phyloP scores from a whole-genome alignment of 30 jellyfish, hydroid and myxozoan species.

The Turritopsis rubra region DNA sequence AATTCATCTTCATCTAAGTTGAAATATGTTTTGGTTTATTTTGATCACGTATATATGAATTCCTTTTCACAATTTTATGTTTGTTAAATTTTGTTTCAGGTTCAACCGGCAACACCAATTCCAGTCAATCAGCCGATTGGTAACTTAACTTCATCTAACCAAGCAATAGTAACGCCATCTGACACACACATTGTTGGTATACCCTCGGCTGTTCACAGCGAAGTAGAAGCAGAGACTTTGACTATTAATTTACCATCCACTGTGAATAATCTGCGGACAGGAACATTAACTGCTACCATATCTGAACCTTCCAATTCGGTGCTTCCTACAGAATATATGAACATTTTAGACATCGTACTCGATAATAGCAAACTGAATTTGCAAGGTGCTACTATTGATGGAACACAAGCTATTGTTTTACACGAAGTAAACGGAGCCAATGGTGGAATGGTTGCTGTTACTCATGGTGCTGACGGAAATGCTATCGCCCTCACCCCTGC shows the following conservation, averaged over 20 bases:
- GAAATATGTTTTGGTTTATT: no score
- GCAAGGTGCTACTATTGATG: background rate
- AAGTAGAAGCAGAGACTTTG: conserved; percentile 1
- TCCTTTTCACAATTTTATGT: background rate
- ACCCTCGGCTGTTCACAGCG: background rate
- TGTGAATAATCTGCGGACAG: conserved; percentile 10
- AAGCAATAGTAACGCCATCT: background rate
- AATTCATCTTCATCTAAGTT: background rate
- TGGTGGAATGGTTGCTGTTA: conserved; percentile 20
- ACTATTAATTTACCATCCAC: background rate
- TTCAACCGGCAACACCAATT: background rate
- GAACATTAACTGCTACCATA: background rate
- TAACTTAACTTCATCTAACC: background rate
- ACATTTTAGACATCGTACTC: conserved; percentile 18
- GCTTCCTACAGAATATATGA: conserved; percentile 21
- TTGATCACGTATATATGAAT: no score
- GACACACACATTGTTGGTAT: background rate
- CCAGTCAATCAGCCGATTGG: background rate
- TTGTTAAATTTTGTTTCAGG: background rate
- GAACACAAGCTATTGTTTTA: conserved; percentile 13
- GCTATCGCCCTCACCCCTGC: conserved; percentile 20
- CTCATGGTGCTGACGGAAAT: conserved; percentile 6
- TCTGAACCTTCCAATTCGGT: conserved; percentile 18
- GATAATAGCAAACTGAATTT: conserved; percentile 12
- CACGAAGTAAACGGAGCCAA: conserved; percentile 4